Conservation (phyloP, 30 jellyfish, hydroid and myxozoan genomes). For the Aurelia sp. region DNA sequence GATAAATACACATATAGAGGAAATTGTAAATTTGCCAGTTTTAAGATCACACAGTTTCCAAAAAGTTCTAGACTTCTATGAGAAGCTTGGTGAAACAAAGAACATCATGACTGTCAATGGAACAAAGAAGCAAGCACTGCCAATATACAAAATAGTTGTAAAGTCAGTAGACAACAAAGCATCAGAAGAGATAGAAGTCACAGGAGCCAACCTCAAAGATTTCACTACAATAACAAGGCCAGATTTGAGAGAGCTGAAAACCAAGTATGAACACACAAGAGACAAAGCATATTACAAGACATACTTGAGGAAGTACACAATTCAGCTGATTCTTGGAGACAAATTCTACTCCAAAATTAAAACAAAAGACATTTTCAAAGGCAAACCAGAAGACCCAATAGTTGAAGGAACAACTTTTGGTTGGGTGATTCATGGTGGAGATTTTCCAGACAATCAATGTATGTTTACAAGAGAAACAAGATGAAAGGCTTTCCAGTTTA, state of each 20-base stretch:
- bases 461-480: constrained; percentile 19
- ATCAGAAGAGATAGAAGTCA: constrained; percentile 29
- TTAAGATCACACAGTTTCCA: too few species aligned
- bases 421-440: constrained; percentile 62
- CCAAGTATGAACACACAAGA: constrained; percentile 3
- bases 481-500: constrained; percentile 14
- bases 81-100: too few species aligned
- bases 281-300: constrained; percentile 19
- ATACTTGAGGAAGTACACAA: constrained; percentile 17
- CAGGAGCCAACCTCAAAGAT: constrained; percentile 31
- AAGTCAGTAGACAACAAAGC: constrained; percentile 31
- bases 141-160: constrained; percentile 14
- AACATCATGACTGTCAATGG: too few species aligned
- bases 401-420: constrained; percentile 48
- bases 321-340: constrained; percentile 39
- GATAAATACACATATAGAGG: too few species aligned
- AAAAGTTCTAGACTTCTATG: too few species aligned
- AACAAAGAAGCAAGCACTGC: constrained; percentile 45
- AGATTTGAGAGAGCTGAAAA: constrained; percentile 17
- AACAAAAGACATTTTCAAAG: constrained; percentile 17
- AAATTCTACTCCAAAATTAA: background rate
- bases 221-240: constrained; percentile 31
- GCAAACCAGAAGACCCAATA: constrained; percentile 28
- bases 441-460: background rate
- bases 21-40: too few species aligned